phyloP scores from a whole-genome alignment of 2,888 invertebrate species.

The Nephrotoma guestfalica region DNA sequence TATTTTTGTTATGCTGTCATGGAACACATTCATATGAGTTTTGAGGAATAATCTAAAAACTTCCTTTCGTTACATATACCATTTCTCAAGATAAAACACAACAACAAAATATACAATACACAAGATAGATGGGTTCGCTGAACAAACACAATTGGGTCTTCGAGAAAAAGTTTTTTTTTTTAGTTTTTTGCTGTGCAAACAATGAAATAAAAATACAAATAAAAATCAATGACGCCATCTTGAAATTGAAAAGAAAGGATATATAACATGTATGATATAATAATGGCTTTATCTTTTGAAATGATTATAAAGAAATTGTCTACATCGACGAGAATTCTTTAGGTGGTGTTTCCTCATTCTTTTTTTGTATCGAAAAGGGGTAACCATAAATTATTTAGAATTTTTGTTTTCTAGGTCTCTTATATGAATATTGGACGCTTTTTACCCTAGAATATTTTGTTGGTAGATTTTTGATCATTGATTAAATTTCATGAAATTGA shows the following conservation, averaged over 20 bases:
- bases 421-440: not conserved
- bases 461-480: not conserved
- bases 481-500: not conserved
- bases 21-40: not conserved
- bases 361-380: not conserved
- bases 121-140: conserved; percentile 5
- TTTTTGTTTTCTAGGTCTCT: not conserved
- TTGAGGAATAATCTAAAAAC: not conserved
- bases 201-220: conserved; percentile 1
- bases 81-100: not conserved
- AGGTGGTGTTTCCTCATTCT: not conserved
- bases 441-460: not conserved
- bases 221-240: conserved; percentile 3
- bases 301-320: not conserved
- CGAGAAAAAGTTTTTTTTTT: not conserved
- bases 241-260: conserved; percentile 3
- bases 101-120: not conserved
- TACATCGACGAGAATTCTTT: not conserved
- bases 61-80: not conserved
- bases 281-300: conserved; percentile 1
- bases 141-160: conserved; percentile 5
- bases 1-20: not conserved
- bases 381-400: not conserved
- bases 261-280: not conserved
- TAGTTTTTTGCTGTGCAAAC: not conserved